Base-by-base conservation (phyloP, 1,140 invertebrate species). In the Ylistrum balloti region DNA sequence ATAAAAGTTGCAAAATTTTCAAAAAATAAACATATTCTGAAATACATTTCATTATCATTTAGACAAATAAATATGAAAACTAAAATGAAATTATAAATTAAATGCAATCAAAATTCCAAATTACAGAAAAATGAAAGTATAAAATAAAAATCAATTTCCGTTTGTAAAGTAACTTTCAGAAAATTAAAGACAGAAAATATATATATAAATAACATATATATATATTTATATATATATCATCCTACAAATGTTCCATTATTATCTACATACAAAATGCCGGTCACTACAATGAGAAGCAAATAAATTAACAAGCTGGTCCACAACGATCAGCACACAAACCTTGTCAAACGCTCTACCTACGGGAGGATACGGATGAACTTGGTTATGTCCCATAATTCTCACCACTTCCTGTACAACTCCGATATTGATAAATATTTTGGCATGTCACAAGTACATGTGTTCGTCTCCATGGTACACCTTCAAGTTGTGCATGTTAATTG, bases 361-460 rank as follows among this genome's bases (percentile, higher is more conserved):
- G 35, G 86, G 86, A 33, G 86, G 86, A 35, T 35, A 87, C 35
- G 86, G 86, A 87, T 87, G 86, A 87, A 87, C 86, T 33, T 87
- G 86, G 35, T 87, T 87, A 20, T 87, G 86, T 87, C 86, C 86
- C 86, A 87, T 87, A 38, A 87, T 87, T 34, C 86, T 35, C 35
- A 34, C 35, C 22, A 87, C 56, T 34, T 38, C 33, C 86, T 87
- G 33, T 87, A 17, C 28, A 87, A 87, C 33, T 87, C 35, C 33
- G 33, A 86, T 86, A n/a, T 87, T 35, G 33, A 38, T 38, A 87
- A 87, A 35, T 11, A n/a, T 34, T 87, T 87, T 87, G 33, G n/a
- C 33, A 34, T 35, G 17, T 86, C 34, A 86, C 28, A 13, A 86
- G 0, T 86, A 35, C 33, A 33, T 34, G 86, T 86, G 33, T 86